These are phyloP conservation scores for Peromyscus melanophrys DNA, from an alignment of 2,797 vertebrate genomes.

Conservation along the genomic window DNA sequence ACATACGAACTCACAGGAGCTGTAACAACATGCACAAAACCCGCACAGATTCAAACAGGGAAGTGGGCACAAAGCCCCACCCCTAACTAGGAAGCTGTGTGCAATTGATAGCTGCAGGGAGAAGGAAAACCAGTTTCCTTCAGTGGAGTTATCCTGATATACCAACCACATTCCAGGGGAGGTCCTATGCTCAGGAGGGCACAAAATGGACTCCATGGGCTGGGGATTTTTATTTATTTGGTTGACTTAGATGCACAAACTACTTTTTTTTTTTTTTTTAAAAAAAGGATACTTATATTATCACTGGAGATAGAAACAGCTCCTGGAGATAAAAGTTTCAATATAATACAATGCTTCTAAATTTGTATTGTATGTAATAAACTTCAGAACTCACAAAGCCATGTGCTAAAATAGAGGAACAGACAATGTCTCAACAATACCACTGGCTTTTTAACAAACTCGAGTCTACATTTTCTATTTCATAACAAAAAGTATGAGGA, in stretches of 20 bases:
- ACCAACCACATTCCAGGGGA: neutral
- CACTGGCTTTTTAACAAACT: neutral
- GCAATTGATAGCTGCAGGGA: neutral
- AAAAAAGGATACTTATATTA: neutral
- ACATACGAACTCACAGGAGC: neutral
- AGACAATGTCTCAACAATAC: neutral
- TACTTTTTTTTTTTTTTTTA: conserved; percentile 12
- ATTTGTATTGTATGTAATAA: neutral
- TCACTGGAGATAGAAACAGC: neutral
- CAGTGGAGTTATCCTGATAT: neutral
- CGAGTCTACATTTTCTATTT: neutral
- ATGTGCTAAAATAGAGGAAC: neutral
- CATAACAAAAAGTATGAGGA: neutral
- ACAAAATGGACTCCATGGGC: neutral
- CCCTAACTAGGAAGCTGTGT: neutral
- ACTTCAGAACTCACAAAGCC: neutral
- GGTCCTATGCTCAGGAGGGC: neutral
- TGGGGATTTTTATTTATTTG: neutral
- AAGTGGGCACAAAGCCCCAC: neutral
- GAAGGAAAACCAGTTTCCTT: neutral
- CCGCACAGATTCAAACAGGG: neutral
- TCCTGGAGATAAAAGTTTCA: neutral
- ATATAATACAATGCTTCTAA: neutral
- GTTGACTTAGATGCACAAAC: neutral
- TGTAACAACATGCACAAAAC: neutral